phyloP scores from a whole-genome alignment of 2,888 invertebrate species.

The Neocrepidodera transversa region DNA sequence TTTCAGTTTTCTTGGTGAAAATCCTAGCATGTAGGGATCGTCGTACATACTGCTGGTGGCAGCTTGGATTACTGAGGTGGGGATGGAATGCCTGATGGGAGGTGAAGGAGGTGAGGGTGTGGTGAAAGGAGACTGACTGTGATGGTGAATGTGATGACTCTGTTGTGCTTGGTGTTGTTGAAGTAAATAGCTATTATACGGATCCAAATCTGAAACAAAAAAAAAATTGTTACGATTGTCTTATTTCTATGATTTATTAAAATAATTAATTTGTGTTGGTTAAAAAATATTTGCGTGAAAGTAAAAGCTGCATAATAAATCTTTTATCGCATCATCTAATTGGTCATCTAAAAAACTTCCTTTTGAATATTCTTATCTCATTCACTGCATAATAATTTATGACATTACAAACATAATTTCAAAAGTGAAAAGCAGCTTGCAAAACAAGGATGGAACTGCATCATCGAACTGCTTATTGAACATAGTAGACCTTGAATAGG shows the following conservation, averaged over 20 bases:
- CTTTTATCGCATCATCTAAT: too few species aligned
- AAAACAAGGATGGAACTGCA: conserved; percentile 7
- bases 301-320: too few species aligned
- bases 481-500: conserved; percentile 39
- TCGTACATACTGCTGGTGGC: conserved; percentile 86
- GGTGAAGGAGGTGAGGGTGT: conserved; percentile 68
- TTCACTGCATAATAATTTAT: conserved; percentile 6
- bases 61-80: conserved; percentile 76
- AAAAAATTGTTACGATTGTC: too few species aligned
- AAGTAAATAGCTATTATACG: conserved; percentile 66
- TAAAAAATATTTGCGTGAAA: too few species aligned
- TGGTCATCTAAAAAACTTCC: neutral
- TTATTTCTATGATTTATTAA: too few species aligned
- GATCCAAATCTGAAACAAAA: conserved; percentile 68
- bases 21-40: conserved; percentile 84
- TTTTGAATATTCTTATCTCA: neutral
- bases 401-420: neutral
- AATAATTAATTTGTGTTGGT: too few species aligned
- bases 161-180: conserved; percentile 60
- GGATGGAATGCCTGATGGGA: conserved; percentile 65
- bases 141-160: conserved; percentile 56
- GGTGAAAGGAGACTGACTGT: conserved; percentile 58
- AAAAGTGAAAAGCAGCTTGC: conserved; percentile 1
- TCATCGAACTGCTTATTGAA: conserved; percentile 28
- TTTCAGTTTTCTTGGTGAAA: conserved; percentile 79